A percentile compares a stretch with the other conserved stretches of the same genome.
Evolutionary conservation across 1,140 invertebrate species (phyloP).

Genomic region (Vanessa tameamea): DNA sequence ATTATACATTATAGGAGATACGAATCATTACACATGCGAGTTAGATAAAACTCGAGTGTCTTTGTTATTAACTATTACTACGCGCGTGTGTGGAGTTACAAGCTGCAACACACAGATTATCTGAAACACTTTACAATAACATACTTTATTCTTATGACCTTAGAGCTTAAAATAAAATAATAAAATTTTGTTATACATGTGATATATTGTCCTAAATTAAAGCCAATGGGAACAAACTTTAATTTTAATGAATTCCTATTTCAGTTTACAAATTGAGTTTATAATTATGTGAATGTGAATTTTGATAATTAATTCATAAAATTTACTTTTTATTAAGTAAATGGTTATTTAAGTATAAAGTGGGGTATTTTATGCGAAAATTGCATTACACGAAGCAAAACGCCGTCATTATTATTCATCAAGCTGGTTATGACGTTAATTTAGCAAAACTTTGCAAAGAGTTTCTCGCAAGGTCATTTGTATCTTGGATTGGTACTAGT

Average conservation of each 20-base stretch:
- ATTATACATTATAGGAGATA: background rate
- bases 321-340: no score
- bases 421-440: background rate
- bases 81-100: constrained; percentile 13
- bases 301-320: background rate
- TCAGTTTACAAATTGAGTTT: background rate
- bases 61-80: background rate
- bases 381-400: background rate
- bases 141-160: background rate
- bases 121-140: background rate
- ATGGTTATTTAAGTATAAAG: no score
- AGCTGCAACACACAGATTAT: constrained; percentile 1
- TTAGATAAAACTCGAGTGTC: constrained; percentile 14
- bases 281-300: background rate
- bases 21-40: constrained; percentile 6
- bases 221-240: background rate
- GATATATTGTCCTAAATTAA: constrained; percentile 3
- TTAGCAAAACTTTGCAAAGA: background rate
- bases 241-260: constrained; percentile 10
- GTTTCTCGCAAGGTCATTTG: background rate
- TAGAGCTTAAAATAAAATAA: background rate
- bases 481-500: background rate
- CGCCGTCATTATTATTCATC: background rate
- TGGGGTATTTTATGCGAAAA: background rate
- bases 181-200: background rate